Evolutionary conservation across 1,140 invertebrate species (phyloP).

Genomic region (Uloborus diversus): DNA sequence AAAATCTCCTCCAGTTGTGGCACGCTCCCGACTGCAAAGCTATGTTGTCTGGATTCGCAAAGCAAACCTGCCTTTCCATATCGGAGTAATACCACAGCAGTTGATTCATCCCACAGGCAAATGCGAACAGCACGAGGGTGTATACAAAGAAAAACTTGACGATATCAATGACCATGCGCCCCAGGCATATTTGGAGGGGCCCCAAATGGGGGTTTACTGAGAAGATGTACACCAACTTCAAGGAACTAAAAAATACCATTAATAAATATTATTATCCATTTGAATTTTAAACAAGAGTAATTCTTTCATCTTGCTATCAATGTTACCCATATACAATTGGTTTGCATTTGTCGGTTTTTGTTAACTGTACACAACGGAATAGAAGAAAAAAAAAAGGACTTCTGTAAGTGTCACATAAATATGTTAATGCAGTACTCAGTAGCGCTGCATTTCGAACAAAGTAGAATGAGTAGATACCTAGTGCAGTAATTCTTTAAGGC

Average conservation of each 20-base stretch:
- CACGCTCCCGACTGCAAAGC: conserved; percentile 75
- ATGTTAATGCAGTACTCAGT: no score
- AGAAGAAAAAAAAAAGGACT: no score
- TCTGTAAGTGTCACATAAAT: no score
- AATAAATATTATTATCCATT: no score
- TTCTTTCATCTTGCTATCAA: no score
- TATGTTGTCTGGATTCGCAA: not conserved
- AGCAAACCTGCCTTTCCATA: conserved; percentile 84
- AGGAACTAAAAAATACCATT: conserved; percentile 71
- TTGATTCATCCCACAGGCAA: conserved; percentile 91
- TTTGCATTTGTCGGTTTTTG: no score
- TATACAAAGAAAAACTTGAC: conserved; percentile 97
- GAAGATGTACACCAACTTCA: conserved; percentile 99
- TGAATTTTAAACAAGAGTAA: no score
- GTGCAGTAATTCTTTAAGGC: no score
- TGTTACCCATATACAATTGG: no score
- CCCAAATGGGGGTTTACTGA: conserved; percentile 98
- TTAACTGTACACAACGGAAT: no score
- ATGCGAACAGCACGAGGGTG: conserved; percentile 95
- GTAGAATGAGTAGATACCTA: no score
- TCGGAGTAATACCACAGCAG: conserved; percentile 95
- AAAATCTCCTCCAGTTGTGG: conserved; percentile 87
- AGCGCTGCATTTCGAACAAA: no score
- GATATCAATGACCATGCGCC: conserved; percentile 97
- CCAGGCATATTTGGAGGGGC: conserved; percentile 95